A percentile compares a stretch with the other conserved stretches of the same genome.
phyloP scores from a whole-genome alignment of 2,797 vertebrate genomes.

The Megaceryle alcyon region DNA sequence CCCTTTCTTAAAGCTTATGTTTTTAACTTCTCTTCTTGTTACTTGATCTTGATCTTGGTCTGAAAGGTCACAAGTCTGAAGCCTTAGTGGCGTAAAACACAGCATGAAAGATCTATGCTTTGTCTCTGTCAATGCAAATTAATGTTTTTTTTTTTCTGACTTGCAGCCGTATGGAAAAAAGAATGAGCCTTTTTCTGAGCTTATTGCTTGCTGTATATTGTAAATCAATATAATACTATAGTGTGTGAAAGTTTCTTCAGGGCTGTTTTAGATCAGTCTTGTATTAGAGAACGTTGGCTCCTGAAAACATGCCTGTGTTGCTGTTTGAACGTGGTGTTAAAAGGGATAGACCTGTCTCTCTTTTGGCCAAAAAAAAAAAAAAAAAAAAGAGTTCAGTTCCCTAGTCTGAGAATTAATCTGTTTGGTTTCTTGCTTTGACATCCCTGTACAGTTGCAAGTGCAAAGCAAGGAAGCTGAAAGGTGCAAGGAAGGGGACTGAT shows the following conservation, averaged over 20 bases:
- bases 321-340: neutral
- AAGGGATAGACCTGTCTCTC: neutral
- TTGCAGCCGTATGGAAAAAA: neutral
- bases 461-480: neutral
- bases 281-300: accelerated
- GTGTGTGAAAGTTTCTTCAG: neutral
- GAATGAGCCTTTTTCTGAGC: neutral
- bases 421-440: neutral
- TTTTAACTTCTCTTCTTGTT: neutral
- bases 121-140: neutral
- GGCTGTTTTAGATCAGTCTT: neutral
- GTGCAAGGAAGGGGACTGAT: neutral
- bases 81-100: neutral
- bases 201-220: neutral
- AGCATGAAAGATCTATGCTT: neutral
- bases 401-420: neutral
- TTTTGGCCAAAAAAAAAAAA: neutral
- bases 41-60: neutral
- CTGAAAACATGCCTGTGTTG: neutral
- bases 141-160: neutral
- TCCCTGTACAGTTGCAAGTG: neutral
- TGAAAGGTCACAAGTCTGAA: slow-evolving; percentile 9
- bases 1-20: neutral
- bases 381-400: neutral
- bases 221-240: neutral